These are phyloP conservation scores for Cantharis lateralis DNA, from an alignment of 2,888 invertebrate species.

Conservation along the genomic window DNA sequence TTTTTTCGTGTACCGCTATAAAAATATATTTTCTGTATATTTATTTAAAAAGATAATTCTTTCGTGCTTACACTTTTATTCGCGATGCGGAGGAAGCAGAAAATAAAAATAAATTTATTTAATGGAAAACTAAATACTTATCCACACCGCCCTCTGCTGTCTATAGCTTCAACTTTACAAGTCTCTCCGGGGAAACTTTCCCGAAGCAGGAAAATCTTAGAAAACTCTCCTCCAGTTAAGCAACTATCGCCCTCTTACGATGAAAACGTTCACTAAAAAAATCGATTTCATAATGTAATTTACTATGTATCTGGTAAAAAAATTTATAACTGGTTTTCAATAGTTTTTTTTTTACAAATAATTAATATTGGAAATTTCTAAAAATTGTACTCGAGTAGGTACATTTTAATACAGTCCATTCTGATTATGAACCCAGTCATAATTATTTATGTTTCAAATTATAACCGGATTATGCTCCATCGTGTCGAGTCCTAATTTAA, in stretches of 20 bases:
- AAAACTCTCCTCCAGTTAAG: background rate
- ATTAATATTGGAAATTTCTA: background rate
- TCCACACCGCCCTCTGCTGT: background rate
- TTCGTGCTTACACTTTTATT: background rate
- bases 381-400: background rate
- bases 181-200: background rate
- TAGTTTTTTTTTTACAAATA: background rate
- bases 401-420: background rate
- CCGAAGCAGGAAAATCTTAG: background rate
- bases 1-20: background rate
- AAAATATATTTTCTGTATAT: background rate
- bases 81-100: background rate
- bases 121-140: background rate
- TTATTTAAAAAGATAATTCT: background rate
- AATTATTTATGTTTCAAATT: background rate
- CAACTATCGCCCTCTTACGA: background rate
- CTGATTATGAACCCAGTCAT: background rate
- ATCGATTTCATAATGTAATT: background rate
- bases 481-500: conserved; percentile 41
- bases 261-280: background rate
- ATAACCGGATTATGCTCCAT: background rate
- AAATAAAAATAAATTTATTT: background rate
- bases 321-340: background rate
- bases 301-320: background rate
- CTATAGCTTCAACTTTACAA: background rate